Conservation (phyloP, 2,888 invertebrate species). For the Platycheirus albimanus region DNA sequence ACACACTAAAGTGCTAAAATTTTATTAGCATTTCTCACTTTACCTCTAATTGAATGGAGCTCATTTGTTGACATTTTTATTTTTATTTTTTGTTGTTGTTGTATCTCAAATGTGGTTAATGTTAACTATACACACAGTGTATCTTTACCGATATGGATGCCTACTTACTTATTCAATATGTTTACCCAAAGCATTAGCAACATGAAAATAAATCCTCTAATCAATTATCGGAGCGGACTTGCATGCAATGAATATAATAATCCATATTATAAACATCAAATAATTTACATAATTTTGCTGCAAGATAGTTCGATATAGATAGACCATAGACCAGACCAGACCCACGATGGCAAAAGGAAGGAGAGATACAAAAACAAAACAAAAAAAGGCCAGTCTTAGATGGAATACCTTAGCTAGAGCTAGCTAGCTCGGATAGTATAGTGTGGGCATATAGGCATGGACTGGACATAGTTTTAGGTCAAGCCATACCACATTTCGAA, state of each 20-base stretch:
- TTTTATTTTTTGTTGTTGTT: neutral
- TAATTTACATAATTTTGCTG: constrained; percentile 69
- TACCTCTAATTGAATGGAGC: constrained; percentile 71
- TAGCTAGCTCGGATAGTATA: neutral
- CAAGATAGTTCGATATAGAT: neutral
- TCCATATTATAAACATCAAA: constrained; percentile 64
- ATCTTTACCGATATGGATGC: neutral
- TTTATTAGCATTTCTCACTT: constrained; percentile 73
- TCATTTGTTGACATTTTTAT: constrained; percentile 69
- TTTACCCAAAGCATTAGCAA: constrained; percentile 52
- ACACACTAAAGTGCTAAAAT: constrained; percentile 71
- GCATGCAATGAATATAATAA: constrained; percentile 58
- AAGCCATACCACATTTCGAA: constrained; percentile 41
- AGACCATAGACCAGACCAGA: no score
- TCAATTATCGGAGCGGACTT: constrained; percentile 60
- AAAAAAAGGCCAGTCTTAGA: no score
- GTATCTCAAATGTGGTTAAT: constrained; percentile 20
- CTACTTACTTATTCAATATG: constrained; percentile 15
- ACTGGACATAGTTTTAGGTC: constrained; percentile 55
- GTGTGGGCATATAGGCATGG: no score
- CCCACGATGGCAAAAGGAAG: neutral
- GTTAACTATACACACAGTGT: neutral
- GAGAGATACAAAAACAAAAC: neutral
- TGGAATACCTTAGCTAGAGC: constrained; percentile 4
- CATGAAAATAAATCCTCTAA: constrained; percentile 59